These are phyloP conservation scores for Chaetogeoica ovagalla DNA, from an alignment of 2,888 invertebrate genomes.

Conservation along the genomic window DNA sequence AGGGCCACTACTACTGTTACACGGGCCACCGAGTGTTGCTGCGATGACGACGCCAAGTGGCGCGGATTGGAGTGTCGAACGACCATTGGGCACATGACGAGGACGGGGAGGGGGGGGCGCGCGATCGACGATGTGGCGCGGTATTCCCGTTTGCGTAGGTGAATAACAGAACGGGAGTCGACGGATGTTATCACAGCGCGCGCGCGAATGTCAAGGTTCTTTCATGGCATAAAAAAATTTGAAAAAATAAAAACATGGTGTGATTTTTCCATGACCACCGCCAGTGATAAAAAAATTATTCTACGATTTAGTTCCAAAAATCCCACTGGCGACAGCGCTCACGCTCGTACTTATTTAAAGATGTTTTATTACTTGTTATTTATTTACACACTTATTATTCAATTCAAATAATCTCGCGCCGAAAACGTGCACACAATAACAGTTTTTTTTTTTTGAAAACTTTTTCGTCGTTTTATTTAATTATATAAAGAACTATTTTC, in stretches of 20 bases:
- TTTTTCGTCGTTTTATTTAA: too few species aligned
- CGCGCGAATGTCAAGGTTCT: slow-evolving; percentile 32
- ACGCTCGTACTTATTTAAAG: too few species aligned
- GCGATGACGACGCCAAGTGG: too few species aligned
- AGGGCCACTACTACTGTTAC: neutral
- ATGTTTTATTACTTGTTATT: too few species aligned
- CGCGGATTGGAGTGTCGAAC: neutral
- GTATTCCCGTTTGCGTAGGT: slow-evolving; percentile 11
- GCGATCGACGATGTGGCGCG: neutral
- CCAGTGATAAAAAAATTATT: neutral
- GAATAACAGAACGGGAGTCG: neutral
- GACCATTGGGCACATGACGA: neutral
- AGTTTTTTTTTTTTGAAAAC: too few species aligned
- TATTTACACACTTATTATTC: too few species aligned
- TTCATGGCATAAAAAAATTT: slow-evolving; percentile 15
- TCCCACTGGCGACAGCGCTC: too few species aligned
- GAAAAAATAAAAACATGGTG: neutral
- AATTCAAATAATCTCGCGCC: too few species aligned
- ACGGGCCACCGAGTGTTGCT: too few species aligned
- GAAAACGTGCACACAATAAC: too few species aligned
- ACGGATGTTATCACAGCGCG: slow-evolving; percentile 16
- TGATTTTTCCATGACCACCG: neutral
- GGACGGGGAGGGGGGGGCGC: neutral
- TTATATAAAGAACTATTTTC: too few species aligned
- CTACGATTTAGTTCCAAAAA: too few species aligned